Evolutionary conservation across 2,888 invertebrate species (phyloP).

Genomic region (Himalopsyche kuldschensis): DNA sequence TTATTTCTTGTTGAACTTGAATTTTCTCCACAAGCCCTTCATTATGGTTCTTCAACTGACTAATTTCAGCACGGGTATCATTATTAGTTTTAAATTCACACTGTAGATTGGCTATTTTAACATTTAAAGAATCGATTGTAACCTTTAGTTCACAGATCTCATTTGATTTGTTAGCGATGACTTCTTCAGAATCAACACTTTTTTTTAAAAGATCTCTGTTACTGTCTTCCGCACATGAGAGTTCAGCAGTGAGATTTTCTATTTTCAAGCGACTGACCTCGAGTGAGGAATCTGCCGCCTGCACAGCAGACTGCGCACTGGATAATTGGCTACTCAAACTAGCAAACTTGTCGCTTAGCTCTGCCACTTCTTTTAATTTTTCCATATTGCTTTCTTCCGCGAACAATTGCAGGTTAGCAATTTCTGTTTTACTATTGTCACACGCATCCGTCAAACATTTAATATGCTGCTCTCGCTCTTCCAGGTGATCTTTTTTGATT

Average conservation of each 20-base stretch:
- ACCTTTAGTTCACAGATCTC: background rate
- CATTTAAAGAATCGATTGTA: background rate
- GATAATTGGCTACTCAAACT: background rate
- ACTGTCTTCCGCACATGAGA: background rate
- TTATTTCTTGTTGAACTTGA: background rate
- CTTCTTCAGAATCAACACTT: background rate
- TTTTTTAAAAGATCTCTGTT: background rate
- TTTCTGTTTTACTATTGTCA: background rate
- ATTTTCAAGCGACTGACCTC: background rate
- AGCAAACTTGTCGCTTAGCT: background rate
- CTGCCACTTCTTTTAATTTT: background rate
- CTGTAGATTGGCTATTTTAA: background rate
- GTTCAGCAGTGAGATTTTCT: background rate
- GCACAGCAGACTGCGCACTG: background rate
- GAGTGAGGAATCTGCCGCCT: background rate
- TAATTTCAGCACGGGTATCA: background rate
- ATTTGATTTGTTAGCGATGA: background rate
- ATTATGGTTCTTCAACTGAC: background rate
- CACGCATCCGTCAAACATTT: background rate
- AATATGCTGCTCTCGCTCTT: background rate
- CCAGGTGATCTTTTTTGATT: background rate
- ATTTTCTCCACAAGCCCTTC: background rate
- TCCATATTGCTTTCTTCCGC: background rate
- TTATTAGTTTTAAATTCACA: background rate
- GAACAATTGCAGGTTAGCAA: background rate